Base-by-base conservation (phyloP, 2,113 vertebrate species). In the Halichoerus grypus region DNA sequence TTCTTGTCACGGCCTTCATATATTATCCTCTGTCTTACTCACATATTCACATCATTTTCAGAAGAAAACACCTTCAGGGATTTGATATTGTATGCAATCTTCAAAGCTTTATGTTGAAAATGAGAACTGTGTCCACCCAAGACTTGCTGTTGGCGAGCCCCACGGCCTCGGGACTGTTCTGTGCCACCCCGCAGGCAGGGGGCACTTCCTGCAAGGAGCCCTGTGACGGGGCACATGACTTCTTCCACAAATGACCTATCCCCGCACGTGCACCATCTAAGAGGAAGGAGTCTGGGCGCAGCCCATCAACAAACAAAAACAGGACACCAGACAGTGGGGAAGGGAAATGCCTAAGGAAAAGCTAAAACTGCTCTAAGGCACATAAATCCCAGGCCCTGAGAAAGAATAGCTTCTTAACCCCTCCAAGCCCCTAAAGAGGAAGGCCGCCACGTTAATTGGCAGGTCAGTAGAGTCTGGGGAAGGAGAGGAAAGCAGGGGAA, bases 271-370 rank as follows among this genome's bases (percentile, higher is more conserved):
- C 80, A 91, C 95, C 96, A 84, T 88, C 97, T 95, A 91, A 98
- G 95, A 98, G 96, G 98, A 98, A 98, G 61, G 2, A 81, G 96
- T 24, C 19, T 0, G 65, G 88, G 89, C 28, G 65, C 77, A 89
- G 86, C 79, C 72, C 57, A 28, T 16, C 28, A 96, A 96, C 97
- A 97, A 97, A 88, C 22, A 65, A 91, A 53, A 79, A n/a, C 53
- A n/a, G 33, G 53, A 95, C 91, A 93, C 13, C 14, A 3, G 87
- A 55, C 28, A 53, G 74, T 22, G 24, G 63, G 93, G 67, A 69
- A 88, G 86, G 91, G 0, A 86, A 0, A 63, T 72, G 79, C 65
- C 24, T 12, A 31, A 97, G 91, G 93, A 94, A 96, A 92, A 89
- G 91, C 69, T n/a, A 39, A 86, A 93, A 76, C 57, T 88, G 51